phyloP scores from a whole-genome alignment of 1,140 invertebrate species.

The Bombyx mori region DNA sequence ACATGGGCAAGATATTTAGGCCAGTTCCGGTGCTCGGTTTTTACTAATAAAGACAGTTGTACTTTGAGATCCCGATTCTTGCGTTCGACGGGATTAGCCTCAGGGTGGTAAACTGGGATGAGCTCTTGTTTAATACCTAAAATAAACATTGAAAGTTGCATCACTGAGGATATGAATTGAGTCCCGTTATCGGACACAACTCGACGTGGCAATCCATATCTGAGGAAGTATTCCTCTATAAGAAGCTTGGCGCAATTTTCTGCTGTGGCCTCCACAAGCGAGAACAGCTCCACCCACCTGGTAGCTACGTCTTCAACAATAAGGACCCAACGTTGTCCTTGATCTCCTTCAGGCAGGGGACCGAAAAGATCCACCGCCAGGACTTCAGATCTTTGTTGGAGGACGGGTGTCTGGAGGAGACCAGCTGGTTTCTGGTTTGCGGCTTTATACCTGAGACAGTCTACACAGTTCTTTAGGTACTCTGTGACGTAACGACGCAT shows the following conservation, averaged over 20 bases:
- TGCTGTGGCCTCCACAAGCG: too few relatives aligned
- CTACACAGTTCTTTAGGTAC: too few relatives aligned
- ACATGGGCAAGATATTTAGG: constrained; percentile 10
- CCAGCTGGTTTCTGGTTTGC: too few relatives aligned
- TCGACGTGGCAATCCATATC: constrained; percentile 37
- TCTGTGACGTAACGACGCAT: too few relatives aligned
- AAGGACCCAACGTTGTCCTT: too few relatives aligned
- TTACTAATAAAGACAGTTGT: constrained; percentile 14
- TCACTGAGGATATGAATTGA: constrained; percentile 22
- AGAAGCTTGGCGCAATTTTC: constrained; percentile 25
- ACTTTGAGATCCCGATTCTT: constrained; percentile 27
- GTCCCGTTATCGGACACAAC: constrained; percentile 30
- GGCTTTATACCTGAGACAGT: too few relatives aligned
- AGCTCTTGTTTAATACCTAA: constrained; percentile 11
- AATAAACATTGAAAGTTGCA: constrained; percentile 29
- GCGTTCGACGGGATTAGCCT: constrained; percentile 22
- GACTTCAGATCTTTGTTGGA: too few relatives aligned
- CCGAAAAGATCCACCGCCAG: too few relatives aligned
- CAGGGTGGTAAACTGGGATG: constrained; percentile 21
- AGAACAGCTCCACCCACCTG: too few relatives aligned
- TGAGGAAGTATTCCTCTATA: constrained; percentile 40
- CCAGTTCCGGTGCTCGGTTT: constrained; percentile 15
- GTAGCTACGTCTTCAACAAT: too few relatives aligned
- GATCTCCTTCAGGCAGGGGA: too few relatives aligned
- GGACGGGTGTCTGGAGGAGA: too few relatives aligned